A percentile compares a stretch with the other conserved stretches of the same genome.
phyloP scores from a whole-genome alignment of 2,113 vertebrate genomes.

The Indri indri region DNA sequence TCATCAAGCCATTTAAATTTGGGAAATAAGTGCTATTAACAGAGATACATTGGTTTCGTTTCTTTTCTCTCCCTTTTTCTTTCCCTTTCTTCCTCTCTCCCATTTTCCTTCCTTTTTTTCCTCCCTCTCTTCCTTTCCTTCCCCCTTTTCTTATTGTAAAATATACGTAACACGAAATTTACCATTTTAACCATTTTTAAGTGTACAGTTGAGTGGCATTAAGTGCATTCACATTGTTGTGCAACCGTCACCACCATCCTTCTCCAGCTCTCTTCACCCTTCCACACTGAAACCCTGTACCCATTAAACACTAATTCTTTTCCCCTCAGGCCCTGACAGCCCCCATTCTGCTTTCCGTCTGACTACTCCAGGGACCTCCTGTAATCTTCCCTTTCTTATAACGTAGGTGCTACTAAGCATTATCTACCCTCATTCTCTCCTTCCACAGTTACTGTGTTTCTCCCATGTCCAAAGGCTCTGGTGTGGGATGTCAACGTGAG shows the following conservation, averaged over 20 bases:
- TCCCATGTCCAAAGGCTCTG: not conserved
- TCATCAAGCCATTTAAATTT: not conserved
- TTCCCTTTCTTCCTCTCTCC: fast-evolving
- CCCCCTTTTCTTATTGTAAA: not conserved
- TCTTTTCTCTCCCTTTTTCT: not conserved
- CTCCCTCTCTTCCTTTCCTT: not conserved
- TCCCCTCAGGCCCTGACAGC: no score
- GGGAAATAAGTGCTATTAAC: not conserved
- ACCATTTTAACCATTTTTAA: not conserved
- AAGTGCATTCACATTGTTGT: no score
- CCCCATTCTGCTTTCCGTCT: not conserved
- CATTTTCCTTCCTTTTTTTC: not conserved
- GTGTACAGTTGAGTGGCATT: not conserved
- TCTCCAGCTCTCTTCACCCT: not conserved
- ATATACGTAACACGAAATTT: no score
- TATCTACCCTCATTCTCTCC: not conserved
- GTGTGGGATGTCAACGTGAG: fast-evolving
- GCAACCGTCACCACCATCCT: fast-evolving
- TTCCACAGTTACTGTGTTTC: not conserved
- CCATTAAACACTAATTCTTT: fast-evolving
- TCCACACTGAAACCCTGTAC: not conserved
- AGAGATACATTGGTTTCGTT: not conserved
- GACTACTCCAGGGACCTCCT: not conserved
- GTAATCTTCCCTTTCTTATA: not conserved
- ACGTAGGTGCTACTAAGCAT: not conserved